phyloP scores from a whole-genome alignment of 1,140 invertebrate genomes.

The Anastrepha obliqua region DNA sequence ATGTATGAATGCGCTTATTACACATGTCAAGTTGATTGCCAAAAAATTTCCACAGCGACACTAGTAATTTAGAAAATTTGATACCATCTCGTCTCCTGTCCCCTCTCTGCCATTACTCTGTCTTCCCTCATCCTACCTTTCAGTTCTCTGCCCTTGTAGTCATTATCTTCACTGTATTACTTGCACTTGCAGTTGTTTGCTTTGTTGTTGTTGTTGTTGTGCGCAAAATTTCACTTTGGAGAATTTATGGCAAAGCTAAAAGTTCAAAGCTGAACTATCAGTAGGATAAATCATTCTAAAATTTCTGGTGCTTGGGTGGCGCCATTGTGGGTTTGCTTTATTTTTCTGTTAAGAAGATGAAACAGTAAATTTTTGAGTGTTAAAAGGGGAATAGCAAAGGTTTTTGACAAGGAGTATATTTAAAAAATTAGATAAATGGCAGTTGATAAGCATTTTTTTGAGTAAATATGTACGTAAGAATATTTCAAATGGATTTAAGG shows the following conservation, averaged over 20 bases:
- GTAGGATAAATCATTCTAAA: not conserved
- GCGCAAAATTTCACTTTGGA: not conserved
- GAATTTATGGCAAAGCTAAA: not conserved
- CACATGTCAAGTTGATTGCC: slow-evolving; percentile 4
- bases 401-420: no score
- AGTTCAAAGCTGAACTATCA: not conserved
- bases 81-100: not conserved
- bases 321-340: not conserved
- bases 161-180: not conserved
- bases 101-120: no score
- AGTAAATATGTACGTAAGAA: no score
- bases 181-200: not conserved
- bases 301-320: not conserved
- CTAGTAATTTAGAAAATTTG: slow-evolving; percentile 1
- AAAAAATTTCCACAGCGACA: slow-evolving; percentile 11
- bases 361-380: not conserved
- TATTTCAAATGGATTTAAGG: no score
- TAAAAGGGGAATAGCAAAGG: not conserved
- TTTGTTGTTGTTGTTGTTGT: not conserved
- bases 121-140: not conserved
- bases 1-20: not conserved
- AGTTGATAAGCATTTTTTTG: no score
- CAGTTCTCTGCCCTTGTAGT: not conserved
- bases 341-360: not conserved
- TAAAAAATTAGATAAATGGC: no score